Percentiles rank a stretch among this genome's conserved stretches.
These are phyloP conservation scores for Ectropis grisescens DNA, from an alignment of 1,140 invertebrate genomes.

Conservation along the genomic window DNA sequence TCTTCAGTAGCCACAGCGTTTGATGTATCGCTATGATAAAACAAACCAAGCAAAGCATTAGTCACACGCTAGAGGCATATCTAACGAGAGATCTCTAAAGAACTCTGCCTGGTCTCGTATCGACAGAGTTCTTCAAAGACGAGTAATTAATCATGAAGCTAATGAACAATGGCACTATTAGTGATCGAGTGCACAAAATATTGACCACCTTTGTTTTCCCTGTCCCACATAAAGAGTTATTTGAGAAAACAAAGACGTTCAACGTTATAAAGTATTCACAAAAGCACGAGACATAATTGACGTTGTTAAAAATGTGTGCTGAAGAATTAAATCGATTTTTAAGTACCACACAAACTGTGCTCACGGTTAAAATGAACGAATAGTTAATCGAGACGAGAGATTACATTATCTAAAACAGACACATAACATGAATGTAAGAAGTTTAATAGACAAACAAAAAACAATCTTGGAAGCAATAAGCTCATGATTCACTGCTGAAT, in stretches of 20 bases:
- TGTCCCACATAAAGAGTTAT: no score
- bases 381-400: constrained; percentile 39
- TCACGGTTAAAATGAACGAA: no score
- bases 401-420: constrained; percentile 41
- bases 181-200: constrained; percentile 57
- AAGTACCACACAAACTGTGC: constrained; percentile 57
- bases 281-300: constrained; percentile 59
- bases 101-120: constrained; percentile 52
- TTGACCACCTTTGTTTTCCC: constrained; percentile 43
- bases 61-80: constrained; percentile 64
- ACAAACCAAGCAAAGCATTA: constrained; percentile 72
- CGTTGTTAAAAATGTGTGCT: constrained; percentile 50
- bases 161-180: constrained; percentile 62
- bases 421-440: constrained; percentile 5
- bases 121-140: constrained; percentile 43
- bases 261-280: constrained; percentile 62
- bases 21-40: constrained; percentile 71
- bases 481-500: no score
- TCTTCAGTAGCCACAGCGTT: constrained; percentile 72
- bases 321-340: constrained; percentile 44
- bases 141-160: constrained; percentile 58
- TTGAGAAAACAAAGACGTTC: constrained; percentile 49
- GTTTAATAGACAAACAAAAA: no score
- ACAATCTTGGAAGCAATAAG: no score
- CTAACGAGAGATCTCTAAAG: constrained; percentile 43